A percentile compares a stretch with the other conserved stretches of the same genome.
phyloP scores from a whole-genome alignment of 2,888 invertebrate genomes.

The Campopleginae sp. region DNA sequence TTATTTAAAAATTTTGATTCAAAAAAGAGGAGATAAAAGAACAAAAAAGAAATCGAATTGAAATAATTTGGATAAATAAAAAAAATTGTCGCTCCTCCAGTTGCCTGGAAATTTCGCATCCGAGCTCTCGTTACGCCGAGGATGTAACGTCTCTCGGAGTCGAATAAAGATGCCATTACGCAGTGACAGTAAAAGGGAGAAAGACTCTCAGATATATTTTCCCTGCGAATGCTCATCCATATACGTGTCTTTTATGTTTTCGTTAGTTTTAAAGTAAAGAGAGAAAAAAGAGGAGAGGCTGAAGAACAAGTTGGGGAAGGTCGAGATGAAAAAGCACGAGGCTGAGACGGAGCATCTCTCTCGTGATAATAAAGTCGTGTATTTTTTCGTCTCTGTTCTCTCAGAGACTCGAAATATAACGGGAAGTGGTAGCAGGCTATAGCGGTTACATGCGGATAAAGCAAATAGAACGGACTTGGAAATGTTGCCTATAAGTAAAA shows the following conservation, averaged over 20 bases:
- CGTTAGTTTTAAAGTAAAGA: not conserved
- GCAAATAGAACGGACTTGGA: constrained; percentile 2
- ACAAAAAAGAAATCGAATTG: not conserved
- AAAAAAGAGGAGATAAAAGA: too few species aligned
- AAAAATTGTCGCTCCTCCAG: not conserved
- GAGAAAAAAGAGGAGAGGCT: not conserved
- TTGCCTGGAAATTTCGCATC: too few species aligned
- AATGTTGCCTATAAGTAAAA: not conserved
- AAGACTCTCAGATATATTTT: constrained; percentile 22
- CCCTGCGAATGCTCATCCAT: constrained; percentile 4
- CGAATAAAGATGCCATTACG: not conserved
- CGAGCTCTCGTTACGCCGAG: not conserved
- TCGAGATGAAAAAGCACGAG: constrained; percentile 20
- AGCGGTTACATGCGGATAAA: constrained; percentile 40
- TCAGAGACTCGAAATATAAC: not conserved
- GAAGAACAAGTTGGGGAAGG: constrained; percentile 15
- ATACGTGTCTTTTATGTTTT: not conserved
- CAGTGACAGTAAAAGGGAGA: constrained; percentile 9
- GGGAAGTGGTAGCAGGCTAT: not conserved
- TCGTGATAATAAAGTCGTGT: constrained; percentile 48
- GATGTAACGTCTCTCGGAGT: not conserved
- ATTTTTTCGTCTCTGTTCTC: not conserved
- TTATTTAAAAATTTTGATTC: too few species aligned
- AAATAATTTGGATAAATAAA: not conserved
- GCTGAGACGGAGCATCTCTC: constrained; percentile 24